Base-by-base conservation (phyloP, 1,140 invertebrate species). In the Steinernema khuongi region DNA sequence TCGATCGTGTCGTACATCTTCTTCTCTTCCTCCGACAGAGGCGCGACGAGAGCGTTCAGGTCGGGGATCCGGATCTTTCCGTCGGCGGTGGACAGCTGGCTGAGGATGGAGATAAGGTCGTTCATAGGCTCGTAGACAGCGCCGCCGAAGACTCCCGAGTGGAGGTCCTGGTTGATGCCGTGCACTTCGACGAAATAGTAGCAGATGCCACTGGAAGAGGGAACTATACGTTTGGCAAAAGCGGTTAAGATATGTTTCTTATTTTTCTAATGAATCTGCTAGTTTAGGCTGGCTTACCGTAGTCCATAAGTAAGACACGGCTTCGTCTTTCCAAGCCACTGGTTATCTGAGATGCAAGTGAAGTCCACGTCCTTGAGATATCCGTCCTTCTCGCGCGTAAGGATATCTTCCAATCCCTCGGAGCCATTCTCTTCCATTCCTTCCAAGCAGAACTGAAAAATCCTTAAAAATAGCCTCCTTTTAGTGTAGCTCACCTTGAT, bases 381-480 rank as follows among this genome's bases (percentile, higher is more conserved):
- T 70, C 86, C 87, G 72, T 91, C 88, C 86, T 94, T 94, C 76
- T 89, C 88, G 1, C 90, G 85, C 76, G 89, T 87, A 0, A 99
- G 87, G 18, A 97, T 86, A 1, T 93, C 91, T 86, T 98, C 94
- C 14, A 99, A 87, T 31, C 96, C 96, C 86, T 94, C 92, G 75
- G 94, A 97, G 4, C 96, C 95, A 81, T 90, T 92, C 87, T 99
- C 96, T 88, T 99, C 96, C 96, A 99, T 99, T 60, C 93, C 94
- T 89, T 99, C 96, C 85, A 98, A 94, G n/a, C 93, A 89, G 87
- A 98, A 97, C 89, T 92, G 82, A 36, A 87, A 60, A 60, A 60
- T 26, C 4, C 11, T 14, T 70, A 14, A 17, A 0, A 43, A 1
- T n/a, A 69, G 31, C 31, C 19, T 50, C 29, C 70, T 22, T 41